phyloP scores from a whole-genome alignment of 2,888 invertebrate genomes.

The Drosophila prostipennis region DNA sequence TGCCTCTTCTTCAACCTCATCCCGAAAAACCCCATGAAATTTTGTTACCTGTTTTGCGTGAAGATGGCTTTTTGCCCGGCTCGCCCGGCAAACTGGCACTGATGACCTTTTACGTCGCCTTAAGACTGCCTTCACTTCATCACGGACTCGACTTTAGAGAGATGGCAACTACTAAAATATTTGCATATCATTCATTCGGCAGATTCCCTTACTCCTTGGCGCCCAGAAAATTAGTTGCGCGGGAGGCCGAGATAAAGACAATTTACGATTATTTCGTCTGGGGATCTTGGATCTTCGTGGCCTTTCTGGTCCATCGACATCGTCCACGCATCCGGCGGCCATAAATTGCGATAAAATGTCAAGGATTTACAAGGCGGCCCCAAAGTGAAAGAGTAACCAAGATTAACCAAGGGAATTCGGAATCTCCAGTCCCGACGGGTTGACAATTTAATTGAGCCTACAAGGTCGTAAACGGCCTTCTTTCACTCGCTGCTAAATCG shows the following conservation, averaged over 20 bases:
- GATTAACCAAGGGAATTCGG: slow-evolving; percentile 58
- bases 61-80: slow-evolving; percentile 46
- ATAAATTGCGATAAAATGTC: slow-evolving; percentile 70
- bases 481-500: slow-evolving; percentile 16
- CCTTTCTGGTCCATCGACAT: slow-evolving; percentile 47
- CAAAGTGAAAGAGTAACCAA: slow-evolving; percentile 27
- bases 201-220: slow-evolving; percentile 18
- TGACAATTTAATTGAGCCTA: slow-evolving; percentile 73
- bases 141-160: slow-evolving; percentile 29
- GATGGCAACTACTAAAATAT: slow-evolving; percentile 42
- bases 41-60: slow-evolving; percentile 41
- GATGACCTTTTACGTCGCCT: slow-evolving; percentile 74
- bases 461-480: slow-evolving; percentile 38
- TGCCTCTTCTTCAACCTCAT: slow-evolving; percentile 2
- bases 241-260: slow-evolving; percentile 54
- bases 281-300: slow-evolving; percentile 11
- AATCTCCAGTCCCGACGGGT: slow-evolving; percentile 38
- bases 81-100: slow-evolving; percentile 29
- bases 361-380: slow-evolving; percentile 55
- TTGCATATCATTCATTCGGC: slow-evolving; percentile 71
- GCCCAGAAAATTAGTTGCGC: slow-evolving; percentile 58
- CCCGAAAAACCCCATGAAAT: slow-evolving; percentile 3
- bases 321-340: slow-evolving; percentile 51
- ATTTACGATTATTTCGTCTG: slow-evolving; percentile 77
- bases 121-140: slow-evolving; percentile 55